A percentile compares a stretch with the other conserved stretches of the same genome.
phyloP scores from a whole-genome alignment of 2,797 vertebrate species.

The Martes flavigula region DNA sequence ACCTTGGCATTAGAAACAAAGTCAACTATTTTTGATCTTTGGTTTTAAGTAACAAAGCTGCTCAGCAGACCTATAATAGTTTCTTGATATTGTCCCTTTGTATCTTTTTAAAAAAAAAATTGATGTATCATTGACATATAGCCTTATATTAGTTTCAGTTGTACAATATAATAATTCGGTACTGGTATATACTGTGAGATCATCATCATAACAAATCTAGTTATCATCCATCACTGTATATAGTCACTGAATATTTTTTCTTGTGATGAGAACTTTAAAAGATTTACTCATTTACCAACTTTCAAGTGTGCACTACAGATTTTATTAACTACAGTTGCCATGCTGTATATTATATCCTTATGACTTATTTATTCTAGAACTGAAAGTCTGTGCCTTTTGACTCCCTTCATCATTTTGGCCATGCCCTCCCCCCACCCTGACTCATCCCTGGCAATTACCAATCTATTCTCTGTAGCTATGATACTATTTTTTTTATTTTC shows the following conservation, averaged over 20 bases:
- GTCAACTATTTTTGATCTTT: not conserved
- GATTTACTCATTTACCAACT: not conserved
- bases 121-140: not conserved
- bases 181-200: not conserved
- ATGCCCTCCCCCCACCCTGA: not conserved
- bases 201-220: not conserved
- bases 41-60: slow-evolving; percentile 36
- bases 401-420: not conserved
- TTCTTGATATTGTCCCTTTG: not conserved
- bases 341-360: not conserved
- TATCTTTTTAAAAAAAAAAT: not conserved
- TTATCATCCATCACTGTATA: not conserved
- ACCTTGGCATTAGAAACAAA: not conserved
- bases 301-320: not conserved
- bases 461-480: not conserved
- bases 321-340: not conserved
- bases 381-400: not conserved
- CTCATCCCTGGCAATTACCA: not conserved
- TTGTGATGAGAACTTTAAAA: not conserved
- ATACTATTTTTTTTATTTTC: not conserved
- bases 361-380: not conserved
- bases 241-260: not conserved
- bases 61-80: not conserved
- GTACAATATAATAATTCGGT: not conserved
- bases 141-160: not conserved